Evolutionary conservation across 2,888 invertebrate species (phyloP).

Genomic region (Sarcophaga caerulescens): DNA sequence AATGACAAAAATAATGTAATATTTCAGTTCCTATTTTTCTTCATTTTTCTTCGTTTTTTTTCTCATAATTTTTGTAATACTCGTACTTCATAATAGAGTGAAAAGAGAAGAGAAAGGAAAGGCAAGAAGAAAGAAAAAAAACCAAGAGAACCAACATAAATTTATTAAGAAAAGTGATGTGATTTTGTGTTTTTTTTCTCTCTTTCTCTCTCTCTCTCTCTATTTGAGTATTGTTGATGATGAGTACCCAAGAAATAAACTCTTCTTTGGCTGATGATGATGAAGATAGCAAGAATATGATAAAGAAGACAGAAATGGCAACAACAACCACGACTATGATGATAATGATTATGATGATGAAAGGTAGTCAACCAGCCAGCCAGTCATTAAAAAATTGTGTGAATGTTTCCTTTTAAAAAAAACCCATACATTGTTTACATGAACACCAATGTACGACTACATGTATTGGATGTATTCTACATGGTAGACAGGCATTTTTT

Average conservation of each 20-base stretch:
- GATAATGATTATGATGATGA: conserved; percentile 39
- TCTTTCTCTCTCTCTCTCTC: background rate
- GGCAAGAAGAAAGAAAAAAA: no score
- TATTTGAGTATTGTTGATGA: conserved; percentile 18
- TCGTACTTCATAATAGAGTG: background rate
- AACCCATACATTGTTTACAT: conserved; percentile 35
- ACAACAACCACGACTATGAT: background rate
- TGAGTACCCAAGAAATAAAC: conserved; percentile 20
- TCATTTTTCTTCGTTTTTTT: background rate
- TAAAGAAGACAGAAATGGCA: background rate
- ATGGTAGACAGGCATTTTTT: background rate
- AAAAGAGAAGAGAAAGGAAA: no score
- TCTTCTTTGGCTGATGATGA: conserved; percentile 7
- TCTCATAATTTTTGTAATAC: background rate
- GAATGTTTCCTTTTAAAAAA: conserved; percentile 27
- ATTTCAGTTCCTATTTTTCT: conserved; percentile 9
- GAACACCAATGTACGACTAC: background rate
- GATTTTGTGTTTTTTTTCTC: conserved; percentile 40
- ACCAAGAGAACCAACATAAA: conserved; percentile 39
- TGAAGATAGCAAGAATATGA: background rate
- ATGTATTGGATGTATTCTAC: background rate
- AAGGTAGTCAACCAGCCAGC: conserved; percentile 46
- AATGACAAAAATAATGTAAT: conserved; percentile 21
- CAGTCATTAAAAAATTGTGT: conserved; percentile 40
- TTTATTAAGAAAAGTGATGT: conserved; percentile 44